Evolutionary conservation across 2,888 invertebrate species (phyloP).

Genomic region (Ophioninae sp.): DNA sequence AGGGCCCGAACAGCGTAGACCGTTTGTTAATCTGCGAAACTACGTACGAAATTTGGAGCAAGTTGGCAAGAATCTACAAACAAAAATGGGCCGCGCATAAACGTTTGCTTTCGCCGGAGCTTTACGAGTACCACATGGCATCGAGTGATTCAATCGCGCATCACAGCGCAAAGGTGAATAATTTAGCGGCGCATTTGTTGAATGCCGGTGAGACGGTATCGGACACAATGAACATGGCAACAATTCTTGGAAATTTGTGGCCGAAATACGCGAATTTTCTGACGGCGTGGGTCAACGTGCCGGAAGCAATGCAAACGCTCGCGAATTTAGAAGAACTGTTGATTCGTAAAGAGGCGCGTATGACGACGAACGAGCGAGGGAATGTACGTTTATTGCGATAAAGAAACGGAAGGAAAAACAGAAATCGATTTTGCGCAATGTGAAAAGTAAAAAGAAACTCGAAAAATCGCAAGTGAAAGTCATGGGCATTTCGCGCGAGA

Average conservation of each 20-base stretch:
- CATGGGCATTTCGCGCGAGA: neutral
- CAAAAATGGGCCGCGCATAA: constrained; percentile 11
- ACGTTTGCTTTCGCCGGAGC: neutral
- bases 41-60: neutral
- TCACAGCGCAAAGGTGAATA: constrained; percentile 1
- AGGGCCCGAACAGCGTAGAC: constrained; percentile 33
- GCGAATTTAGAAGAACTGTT: neutral
- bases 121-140: constrained; percentile 5
- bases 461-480: neutral
- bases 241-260: constrained; percentile 1
- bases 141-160: neutral
- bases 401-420: neutral
- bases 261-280: neutral
- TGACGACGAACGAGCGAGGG: neutral
- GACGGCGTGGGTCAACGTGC: constrained; percentile 15
- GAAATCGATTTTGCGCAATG: neutral
- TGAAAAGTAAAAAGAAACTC: neutral
- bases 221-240: neutral
- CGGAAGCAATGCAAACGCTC: constrained; percentile 1
- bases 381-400: neutral
- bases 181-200: constrained; percentile 12
- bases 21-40: constrained; percentile 32
- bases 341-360: neutral
- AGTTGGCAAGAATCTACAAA: neutral
- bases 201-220: constrained; percentile 9